phyloP scores from a whole-genome alignment of 2,888 invertebrate genomes.

The Melinopterus prodromus region DNA sequence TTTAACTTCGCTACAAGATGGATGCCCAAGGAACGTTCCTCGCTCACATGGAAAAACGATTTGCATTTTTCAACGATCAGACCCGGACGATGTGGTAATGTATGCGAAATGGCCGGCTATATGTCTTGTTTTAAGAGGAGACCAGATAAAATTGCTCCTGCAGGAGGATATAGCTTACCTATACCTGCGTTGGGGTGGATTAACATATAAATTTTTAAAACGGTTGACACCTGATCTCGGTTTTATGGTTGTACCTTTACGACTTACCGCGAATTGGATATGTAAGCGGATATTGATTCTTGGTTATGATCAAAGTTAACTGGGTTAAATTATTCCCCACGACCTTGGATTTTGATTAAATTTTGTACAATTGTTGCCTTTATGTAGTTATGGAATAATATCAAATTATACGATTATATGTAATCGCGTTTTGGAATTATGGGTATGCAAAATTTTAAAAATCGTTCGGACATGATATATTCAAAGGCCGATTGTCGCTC shows the following conservation, averaged over 20 bases:
- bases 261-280: neutral
- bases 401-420: no score
- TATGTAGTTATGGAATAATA: no score
- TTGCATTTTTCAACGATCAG: constrained; percentile 4
- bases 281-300: no score
- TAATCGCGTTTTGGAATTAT: no score
- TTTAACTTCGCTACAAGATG: neutral
- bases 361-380: no score
- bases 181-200: neutral
- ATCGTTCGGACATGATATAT: no score
- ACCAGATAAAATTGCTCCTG: neutral
- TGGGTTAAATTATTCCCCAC: no score
- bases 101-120: neutral
- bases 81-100: neutral
- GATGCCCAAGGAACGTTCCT: neutral
- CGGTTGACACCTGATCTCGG: neutral
- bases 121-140: neutral
- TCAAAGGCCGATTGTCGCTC: no score
- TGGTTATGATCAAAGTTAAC: no score
- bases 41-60: neutral
- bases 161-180: neutral
- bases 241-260: neutral
- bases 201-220: constrained; percentile 4
- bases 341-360: no score
- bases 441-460: no score